Percentiles rank a stretch among this genome's conserved stretches.
phyloP scores from a whole-genome alignment of 2,888 invertebrate species.

The Ethmia dodecea region DNA sequence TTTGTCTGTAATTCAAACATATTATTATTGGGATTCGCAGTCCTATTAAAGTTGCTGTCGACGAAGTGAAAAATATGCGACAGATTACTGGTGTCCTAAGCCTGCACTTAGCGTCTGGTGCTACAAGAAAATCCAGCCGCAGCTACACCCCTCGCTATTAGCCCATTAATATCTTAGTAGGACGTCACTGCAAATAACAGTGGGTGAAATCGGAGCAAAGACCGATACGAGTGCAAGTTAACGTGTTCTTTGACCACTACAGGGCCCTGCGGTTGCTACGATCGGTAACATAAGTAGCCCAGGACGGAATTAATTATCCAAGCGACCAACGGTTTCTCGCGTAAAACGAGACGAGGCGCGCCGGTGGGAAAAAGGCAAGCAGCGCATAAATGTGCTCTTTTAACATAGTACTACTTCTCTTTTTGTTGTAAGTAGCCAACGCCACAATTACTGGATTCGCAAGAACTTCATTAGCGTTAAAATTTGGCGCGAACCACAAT shows the following conservation, averaged over 20 bases:
- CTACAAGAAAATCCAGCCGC: conserved; percentile 11
- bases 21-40: background rate
- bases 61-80: conserved; percentile 2
- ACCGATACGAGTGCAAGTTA: conserved; percentile 33
- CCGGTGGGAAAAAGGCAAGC: conserved; percentile 60
- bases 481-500: background rate
- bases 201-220: conserved; percentile 51
- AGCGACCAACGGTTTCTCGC: conserved; percentile 66
- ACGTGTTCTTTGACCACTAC: conserved; percentile 50
- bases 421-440: conserved; percentile 1
- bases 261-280: conserved; percentile 57
- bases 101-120: conserved; percentile 12
- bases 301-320: conserved; percentile 67
- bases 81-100: conserved; percentile 8
- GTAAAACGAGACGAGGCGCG: conserved; percentile 60
- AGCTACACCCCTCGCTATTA: conserved; percentile 22
- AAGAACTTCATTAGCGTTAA: conserved; percentile 1
- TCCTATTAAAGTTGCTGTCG: conserved; percentile 1
- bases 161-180: conserved; percentile 36
- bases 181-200: conserved; percentile 35
- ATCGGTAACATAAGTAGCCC: conserved; percentile 60
- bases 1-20: too few relatives aligned
- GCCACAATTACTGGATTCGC: conserved; percentile 2
- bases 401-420: conserved; percentile 11
- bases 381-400: conserved; percentile 31